Conservation (phyloP, 2,113 vertebrate species). For the Carassius gibelio region DNA sequence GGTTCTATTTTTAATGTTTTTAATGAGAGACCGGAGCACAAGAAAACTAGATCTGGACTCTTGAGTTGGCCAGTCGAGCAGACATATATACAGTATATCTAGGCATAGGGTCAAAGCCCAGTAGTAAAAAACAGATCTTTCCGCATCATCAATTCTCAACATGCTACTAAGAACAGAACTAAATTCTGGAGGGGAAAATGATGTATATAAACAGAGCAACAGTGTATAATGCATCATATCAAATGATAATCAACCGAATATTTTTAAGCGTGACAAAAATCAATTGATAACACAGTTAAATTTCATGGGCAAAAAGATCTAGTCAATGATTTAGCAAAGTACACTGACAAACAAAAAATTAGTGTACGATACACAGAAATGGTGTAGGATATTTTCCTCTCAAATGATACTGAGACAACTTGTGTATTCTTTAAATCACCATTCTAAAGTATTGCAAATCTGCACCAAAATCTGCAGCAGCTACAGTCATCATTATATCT, state of each 20-base stretch:
- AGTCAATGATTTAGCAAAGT: too few relatives aligned
- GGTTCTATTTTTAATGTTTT: constrained; percentile 45
- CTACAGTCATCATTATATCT: background rate
- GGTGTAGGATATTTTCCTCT: too few relatives aligned
- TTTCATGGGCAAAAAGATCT: too few relatives aligned
- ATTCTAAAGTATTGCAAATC: background rate
- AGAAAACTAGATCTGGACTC: constrained; percentile 31
- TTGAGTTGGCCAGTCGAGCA: background rate
- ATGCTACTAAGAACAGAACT: background rate
- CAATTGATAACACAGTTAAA: too few relatives aligned
- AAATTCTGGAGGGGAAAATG: background rate
- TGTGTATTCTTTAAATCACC: background rate
- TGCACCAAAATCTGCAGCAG: background rate
- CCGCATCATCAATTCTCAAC: constrained; percentile 26
- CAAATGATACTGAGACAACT: background rate
- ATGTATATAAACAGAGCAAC: too few relatives aligned
- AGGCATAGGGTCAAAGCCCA: background rate
- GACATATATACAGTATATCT: constrained; percentile 24
- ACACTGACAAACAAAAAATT: too few relatives aligned
- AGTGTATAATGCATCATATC: too few relatives aligned
- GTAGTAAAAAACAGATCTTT: constrained; percentile 32
- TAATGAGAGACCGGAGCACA: constrained; percentile 14
- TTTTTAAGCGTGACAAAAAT: too few relatives aligned
- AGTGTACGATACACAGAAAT: too few relatives aligned
- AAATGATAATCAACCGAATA: too few relatives aligned